phyloP scores from a whole-genome alignment of 2,888 invertebrate species.

The Stenodera caucasica region DNA sequence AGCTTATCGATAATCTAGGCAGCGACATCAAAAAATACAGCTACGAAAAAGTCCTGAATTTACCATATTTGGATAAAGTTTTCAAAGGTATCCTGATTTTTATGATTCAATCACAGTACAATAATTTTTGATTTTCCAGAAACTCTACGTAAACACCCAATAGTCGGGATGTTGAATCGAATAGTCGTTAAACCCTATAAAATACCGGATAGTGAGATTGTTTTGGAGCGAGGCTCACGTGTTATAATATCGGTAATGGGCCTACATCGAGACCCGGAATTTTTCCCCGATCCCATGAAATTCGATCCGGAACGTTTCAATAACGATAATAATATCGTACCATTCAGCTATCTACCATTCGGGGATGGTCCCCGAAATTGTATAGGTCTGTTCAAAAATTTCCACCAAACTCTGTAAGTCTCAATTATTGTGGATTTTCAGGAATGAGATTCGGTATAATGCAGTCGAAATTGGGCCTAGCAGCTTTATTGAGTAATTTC shows the following conservation, averaged over 20 bases:
- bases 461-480: conserved; percentile 32
- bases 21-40: conserved; percentile 10
- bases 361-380: conserved; percentile 23
- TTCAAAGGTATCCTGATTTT: conserved; percentile 18
- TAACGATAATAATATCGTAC: conserved; percentile 2
- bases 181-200: conserved; percentile 22
- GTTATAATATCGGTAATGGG: conserved; percentile 17
- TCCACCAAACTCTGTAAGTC: not conserved
- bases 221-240: conserved; percentile 13
- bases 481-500: too few relatives aligned
- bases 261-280: conserved; percentile 22
- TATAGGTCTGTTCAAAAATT: conserved; percentile 10
- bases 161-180: conserved; percentile 20
- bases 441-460: conserved; percentile 33
- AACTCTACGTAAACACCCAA: conserved; percentile 27
- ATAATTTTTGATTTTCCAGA: conserved; percentile 16
- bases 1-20: conserved; percentile 16
- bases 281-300: conserved; percentile 22
- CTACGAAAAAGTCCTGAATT: conserved; percentile 17
- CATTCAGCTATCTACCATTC: conserved; percentile 21
- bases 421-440: conserved; percentile 11
- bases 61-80: conserved; percentile 15
- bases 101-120: not conserved
- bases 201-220: conserved; percentile 23
- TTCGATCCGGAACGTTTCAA: conserved; percentile 24